A percentile compares a stretch with the other conserved stretches of the same genome.
These are phyloP conservation scores for Characodon lateralis DNA, from an alignment of 2,797 vertebrate genomes.

Conservation along the genomic window DNA sequence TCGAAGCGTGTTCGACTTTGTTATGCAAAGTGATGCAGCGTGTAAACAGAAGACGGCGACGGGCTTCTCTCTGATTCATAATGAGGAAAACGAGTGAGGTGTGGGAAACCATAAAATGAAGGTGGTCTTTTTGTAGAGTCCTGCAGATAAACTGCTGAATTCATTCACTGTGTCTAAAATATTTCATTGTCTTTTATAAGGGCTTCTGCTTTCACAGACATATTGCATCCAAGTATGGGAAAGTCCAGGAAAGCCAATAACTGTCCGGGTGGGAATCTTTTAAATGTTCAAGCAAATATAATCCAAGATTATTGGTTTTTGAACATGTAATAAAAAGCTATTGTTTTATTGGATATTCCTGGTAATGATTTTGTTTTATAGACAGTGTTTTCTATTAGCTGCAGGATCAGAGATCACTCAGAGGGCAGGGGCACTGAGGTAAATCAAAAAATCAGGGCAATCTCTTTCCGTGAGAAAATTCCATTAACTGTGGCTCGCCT, in stretches of 20 bases:
- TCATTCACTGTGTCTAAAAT: constrained; percentile 45
- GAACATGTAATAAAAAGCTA: constrained; percentile 81
- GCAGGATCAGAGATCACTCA: constrained; percentile 74
- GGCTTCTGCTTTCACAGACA: constrained; percentile 53
- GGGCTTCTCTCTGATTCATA: constrained; percentile 20
- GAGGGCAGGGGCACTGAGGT: constrained; percentile 69
- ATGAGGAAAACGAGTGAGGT: constrained; percentile 48
- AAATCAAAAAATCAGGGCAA: constrained; percentile 75
- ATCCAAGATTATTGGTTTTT: constrained; percentile 77
- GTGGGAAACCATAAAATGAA: background rate
- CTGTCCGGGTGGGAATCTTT: constrained; percentile 65
- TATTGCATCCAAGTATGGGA: constrained; percentile 68
- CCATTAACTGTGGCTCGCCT: constrained; percentile 78
- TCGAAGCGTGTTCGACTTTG: constrained; percentile 38
- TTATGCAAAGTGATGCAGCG: constrained; percentile 52
- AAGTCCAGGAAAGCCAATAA: constrained; percentile 69
- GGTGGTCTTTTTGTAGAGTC: constrained; percentile 27
- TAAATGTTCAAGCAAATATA: constrained; percentile 74
- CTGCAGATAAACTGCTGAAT: constrained; percentile 52
- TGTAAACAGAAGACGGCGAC: constrained; percentile 25
- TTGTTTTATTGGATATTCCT: constrained; percentile 80
- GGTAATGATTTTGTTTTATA: constrained; percentile 71
- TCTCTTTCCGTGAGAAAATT: constrained; percentile 81
- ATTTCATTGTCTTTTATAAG: constrained; percentile 62
- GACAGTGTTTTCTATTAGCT: constrained; percentile 79